Conservation (phyloP, 2,888 invertebrate species). For the Lamellibrachia satsuma region DNA sequence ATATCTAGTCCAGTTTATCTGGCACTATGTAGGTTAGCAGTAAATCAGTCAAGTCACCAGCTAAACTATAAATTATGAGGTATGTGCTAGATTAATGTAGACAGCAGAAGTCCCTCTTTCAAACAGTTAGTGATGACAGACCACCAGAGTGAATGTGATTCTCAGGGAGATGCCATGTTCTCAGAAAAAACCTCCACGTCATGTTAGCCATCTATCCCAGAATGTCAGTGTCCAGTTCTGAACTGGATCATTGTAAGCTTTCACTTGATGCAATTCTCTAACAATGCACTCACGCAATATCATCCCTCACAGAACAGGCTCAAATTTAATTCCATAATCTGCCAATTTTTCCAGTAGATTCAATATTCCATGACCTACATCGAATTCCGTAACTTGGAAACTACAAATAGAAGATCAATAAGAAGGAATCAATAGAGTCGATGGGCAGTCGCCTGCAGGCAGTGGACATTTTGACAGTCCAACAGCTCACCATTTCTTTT, state of each 20-base stretch:
- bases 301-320: background rate
- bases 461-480: background rate
- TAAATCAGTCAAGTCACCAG: background rate
- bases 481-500: background rate
- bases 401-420: conserved; percentile 11
- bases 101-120: background rate
- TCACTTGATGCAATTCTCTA: background rate
- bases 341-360: background rate
- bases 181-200: background rate
- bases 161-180: too few relatives aligned
- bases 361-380: conserved; percentile 2
- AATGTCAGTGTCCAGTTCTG: background rate
- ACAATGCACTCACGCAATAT: background rate
- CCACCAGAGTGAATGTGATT: background rate
- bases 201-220: background rate
- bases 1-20: background rate
- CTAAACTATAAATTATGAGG: background rate
- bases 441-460: background rate
- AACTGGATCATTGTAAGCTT: background rate
- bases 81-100: background rate
- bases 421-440: conserved; percentile 1
- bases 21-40: background rate
- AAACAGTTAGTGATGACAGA: background rate
- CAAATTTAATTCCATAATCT: background rate
- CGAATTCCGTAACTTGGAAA: background rate